Evolutionary conservation across 1,140 invertebrate species (phyloP).

Genomic region (Eumeta japonica): DNA sequence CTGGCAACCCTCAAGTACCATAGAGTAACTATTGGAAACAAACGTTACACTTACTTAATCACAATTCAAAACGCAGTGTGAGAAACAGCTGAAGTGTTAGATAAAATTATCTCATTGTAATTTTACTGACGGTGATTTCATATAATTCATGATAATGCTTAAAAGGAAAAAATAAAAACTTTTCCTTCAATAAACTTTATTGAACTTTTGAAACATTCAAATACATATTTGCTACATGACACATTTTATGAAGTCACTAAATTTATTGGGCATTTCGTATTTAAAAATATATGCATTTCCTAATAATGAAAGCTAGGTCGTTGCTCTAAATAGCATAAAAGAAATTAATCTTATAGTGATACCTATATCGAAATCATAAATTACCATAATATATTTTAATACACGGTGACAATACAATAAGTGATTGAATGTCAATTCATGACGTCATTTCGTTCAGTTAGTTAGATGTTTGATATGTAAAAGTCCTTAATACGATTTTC

Average conservation of each 20-base stretch:
- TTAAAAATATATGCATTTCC: too few relatives aligned
- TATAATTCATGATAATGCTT: slow-evolving; percentile 39
- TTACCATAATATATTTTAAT: too few relatives aligned
- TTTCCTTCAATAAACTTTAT: slow-evolving; percentile 26
- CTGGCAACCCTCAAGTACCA: not conserved
- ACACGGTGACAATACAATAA: too few relatives aligned
- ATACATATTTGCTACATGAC: too few relatives aligned
- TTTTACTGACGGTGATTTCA: slow-evolving; percentile 38
- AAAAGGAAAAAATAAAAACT: slow-evolving; percentile 35
- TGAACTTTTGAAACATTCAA: slow-evolving; percentile 18
- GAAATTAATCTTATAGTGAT: slow-evolving; percentile 18
- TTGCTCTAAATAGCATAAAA: slow-evolving; percentile 13
- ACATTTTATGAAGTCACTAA: too few relatives aligned
- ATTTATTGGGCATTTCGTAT: too few relatives aligned
- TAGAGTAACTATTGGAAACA: too few relatives aligned
- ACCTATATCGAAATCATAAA: too few relatives aligned
- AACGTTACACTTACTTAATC: slow-evolving; percentile 1
- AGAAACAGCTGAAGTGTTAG: too few relatives aligned
- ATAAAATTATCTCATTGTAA: too few relatives aligned
- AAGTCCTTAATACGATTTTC: not conserved
- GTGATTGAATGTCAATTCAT: too few relatives aligned
- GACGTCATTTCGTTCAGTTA: not conserved
- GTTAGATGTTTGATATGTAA: slow-evolving; percentile 1
- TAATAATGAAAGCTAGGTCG: too few relatives aligned
- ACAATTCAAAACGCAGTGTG: slow-evolving; percentile 35